A percentile compares a stretch with the other conserved stretches of the same genome.
phyloP scores from a whole-genome alignment of 2,888 invertebrate species.

The Corythucha ciliata region DNA sequence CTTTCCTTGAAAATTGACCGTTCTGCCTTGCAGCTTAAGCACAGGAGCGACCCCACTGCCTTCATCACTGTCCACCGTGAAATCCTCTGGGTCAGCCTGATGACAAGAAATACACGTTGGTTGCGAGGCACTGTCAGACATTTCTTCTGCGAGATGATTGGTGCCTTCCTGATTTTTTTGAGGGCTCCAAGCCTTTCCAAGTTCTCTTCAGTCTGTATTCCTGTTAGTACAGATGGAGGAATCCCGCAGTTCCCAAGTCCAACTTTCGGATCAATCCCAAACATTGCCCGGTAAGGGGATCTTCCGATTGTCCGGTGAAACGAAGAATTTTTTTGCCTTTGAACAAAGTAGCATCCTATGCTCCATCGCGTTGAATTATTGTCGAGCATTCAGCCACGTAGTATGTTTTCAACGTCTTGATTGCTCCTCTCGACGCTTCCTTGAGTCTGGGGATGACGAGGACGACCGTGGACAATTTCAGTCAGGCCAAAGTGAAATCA shows the following conservation, averaged over 20 bases:
- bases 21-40: neutral
- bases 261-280: conserved; percentile 7
- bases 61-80: neutral
- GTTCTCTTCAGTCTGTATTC: neutral
- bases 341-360: conserved; percentile 41
- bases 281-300: conserved; percentile 38
- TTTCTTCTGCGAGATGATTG: no score
- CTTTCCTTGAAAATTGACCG: neutral
- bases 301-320: conserved; percentile 39
- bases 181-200: neutral
- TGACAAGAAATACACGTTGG: no score
- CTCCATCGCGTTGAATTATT: conserved; percentile 41
- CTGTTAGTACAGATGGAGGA: neutral
- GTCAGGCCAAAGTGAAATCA: conserved; percentile 31
- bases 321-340: conserved; percentile 41
- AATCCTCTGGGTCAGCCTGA: no score
- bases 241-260: neutral
- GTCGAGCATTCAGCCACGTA: conserved; percentile 39
- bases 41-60: neutral
- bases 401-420: conserved; percentile 41
- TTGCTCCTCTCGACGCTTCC: conserved; percentile 5
- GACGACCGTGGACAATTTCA: conserved; percentile 41
- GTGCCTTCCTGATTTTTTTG: no score
- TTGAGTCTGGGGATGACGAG: conserved; percentile 20
- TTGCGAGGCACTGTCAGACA: no score